Conservation (phyloP, 1,140 invertebrate species). For the Idris sp. region DNA sequence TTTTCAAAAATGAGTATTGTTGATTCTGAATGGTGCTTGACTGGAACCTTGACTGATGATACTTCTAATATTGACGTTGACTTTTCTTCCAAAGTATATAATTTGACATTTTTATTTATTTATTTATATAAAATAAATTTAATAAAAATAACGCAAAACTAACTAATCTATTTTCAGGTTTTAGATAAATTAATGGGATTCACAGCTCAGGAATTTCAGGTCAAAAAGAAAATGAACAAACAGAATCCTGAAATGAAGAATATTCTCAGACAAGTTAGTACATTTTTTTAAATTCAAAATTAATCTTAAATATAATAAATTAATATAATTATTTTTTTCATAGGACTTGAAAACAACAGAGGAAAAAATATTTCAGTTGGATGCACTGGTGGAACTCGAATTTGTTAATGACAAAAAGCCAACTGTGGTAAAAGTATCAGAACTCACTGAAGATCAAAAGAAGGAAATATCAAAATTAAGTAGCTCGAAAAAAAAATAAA, state of each 20-base stretch:
- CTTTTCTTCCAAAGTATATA: conserved; percentile 68
- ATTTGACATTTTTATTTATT: too few species aligned
- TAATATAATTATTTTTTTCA: background rate
- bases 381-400: conserved; percentile 71
- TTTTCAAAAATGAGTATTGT: conserved; percentile 64
- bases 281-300: too few species aligned
- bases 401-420: conserved; percentile 59
- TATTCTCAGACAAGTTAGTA: conserved; percentile 20
- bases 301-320: too few species aligned
- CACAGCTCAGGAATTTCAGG: conserved; percentile 64
- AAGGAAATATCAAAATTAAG: too few species aligned
- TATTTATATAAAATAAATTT: background rate
- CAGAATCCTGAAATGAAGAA: conserved; percentile 59
- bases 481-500: too few species aligned
- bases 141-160: background rate
- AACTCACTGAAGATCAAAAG: conserved; percentile 64
- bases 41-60: conserved; percentile 66
- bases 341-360: conserved; percentile 68
- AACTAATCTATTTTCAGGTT: conserved; percentile 60
- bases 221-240: conserved; percentile 68
- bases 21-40: conserved; percentile 63
- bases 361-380: conserved; percentile 59
- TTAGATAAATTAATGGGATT: conserved; percentile 50
- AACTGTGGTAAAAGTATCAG: conserved; percentile 58
- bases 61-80: conserved; percentile 66